phyloP scores from a whole-genome alignment of 2,888 invertebrate genomes.

The Hermaeophaga mercurialis region DNA sequence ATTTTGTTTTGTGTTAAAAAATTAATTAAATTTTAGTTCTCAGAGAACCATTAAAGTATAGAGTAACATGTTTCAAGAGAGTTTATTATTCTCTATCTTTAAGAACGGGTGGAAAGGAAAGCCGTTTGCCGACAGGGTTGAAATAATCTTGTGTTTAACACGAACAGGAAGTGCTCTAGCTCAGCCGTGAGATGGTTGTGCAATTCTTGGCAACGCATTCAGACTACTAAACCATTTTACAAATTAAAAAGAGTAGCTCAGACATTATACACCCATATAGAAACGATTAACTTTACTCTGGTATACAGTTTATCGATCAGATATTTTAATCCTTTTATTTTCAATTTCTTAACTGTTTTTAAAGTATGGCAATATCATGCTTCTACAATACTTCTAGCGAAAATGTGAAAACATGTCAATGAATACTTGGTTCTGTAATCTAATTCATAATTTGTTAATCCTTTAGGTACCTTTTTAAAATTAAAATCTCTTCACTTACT shows the following conservation, averaged over 20 bases:
- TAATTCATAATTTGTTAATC: too few relatives aligned
- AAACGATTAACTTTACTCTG: conserved; percentile 19
- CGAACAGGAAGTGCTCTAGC: conserved; percentile 47
- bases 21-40: too few relatives aligned
- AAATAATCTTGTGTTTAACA: conserved; percentile 50
- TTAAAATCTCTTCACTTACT: too few relatives aligned
- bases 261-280: conserved; percentile 26
- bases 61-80: conserved; percentile 35
- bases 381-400: too few relatives aligned
- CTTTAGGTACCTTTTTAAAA: too few relatives aligned
- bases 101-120: conserved; percentile 35
- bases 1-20: too few relatives aligned
- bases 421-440: too few relatives aligned
- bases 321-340: conserved; percentile 16
- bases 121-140: conserved; percentile 38
- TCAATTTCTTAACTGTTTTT: neutral
- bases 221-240: conserved; percentile 50
- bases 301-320: conserved; percentile 18
- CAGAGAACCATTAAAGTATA: conserved; percentile 31
- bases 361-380: too few relatives aligned
- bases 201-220: conserved; percentile 48
- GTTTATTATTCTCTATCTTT: conserved; percentile 39
- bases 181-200: conserved; percentile 48
- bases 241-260: conserved; percentile 49
- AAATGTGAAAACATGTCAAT: too few relatives aligned